Evolutionary conservation across 2,888 invertebrate species (phyloP), one percentile per base, ranked within the genome.

Genomic region (Aspidiotus destructor): DNA sequence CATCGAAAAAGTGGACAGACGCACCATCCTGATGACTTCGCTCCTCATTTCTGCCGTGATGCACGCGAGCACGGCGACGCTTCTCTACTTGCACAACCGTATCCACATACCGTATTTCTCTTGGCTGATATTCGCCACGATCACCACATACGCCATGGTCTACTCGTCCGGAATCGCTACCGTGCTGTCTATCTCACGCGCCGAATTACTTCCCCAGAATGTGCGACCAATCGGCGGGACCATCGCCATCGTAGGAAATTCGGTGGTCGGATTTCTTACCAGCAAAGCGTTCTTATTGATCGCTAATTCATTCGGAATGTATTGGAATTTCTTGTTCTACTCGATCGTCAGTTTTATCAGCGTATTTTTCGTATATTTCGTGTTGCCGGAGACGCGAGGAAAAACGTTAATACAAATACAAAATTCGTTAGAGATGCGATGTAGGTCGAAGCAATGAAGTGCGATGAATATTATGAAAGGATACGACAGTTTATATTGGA

Each of bases 401-500:
- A 69, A 69, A 17, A 57, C 69, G 1, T 69, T 69, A 48, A 57
- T 55, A 17, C 62, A 69, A n/a, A 69, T 69, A 17, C 69, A 69
- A 41, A 53, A 60, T 11, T 17, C 13, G 13, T 28, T 58, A 13
- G n/a, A 48, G n/a, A 48, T 13, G 48, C n/a, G 48, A 48, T 48
- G 11, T 13, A 48, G 10, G 48, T 11, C n/a, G 48, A 48, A 48
- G 48, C n/a, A 48, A 5, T 28, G 28, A 28, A 28, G 28, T 28
- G 28, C 28, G 28, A 28, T 28, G 28, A 28, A 28, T 28, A 28
- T 28, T 28, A 5, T 28, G 28, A 28, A 28, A 28, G 28, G 28
- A 28, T 28, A 28, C 28, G 28, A 28, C 28, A 28, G 28, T 28
- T 28, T 28, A 28, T 28, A 28, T 28, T 28, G 28, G 28, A 28